These are phyloP conservation scores for Scaeva pyrastri DNA, from an alignment of 2,888 invertebrate species.

Conservation along the genomic window DNA sequence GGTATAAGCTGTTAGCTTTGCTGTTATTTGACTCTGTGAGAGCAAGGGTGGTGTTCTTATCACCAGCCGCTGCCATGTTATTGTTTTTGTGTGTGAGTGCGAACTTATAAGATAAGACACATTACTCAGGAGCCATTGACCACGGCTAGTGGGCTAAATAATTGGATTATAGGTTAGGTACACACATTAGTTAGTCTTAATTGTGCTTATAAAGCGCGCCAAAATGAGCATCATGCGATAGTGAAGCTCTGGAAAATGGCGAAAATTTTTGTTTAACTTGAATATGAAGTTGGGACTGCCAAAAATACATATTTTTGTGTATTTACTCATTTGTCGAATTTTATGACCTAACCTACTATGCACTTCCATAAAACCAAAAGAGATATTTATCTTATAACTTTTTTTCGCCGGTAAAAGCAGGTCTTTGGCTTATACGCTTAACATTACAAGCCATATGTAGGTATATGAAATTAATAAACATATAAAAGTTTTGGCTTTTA, in stretches of 20 bases:
- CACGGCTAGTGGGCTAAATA: slow-evolving; percentile 42
- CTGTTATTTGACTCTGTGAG: slow-evolving; percentile 10
- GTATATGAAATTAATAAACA: slow-evolving; percentile 30
- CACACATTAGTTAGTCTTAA: not conserved
- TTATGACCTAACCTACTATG: not conserved
- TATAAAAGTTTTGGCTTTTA: slow-evolving; percentile 30
- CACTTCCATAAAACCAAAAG: not conserved
- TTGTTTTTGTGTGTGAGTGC: not conserved
- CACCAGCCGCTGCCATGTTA: slow-evolving; percentile 1
- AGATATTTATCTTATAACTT: not conserved
- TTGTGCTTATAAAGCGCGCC: slow-evolving; percentile 25
- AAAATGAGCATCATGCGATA: slow-evolving; percentile 28
- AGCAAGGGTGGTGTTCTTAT: slow-evolving; percentile 25
- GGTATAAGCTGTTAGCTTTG: slow-evolving; percentile 5
- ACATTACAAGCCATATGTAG: too few relatives aligned
- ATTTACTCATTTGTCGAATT: not conserved
- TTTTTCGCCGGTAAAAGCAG: not conserved
- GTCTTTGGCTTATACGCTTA: slow-evolving; percentile 10
- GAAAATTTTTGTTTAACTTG: too few relatives aligned
- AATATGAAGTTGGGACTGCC: too few relatives aligned
- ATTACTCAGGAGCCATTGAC: slow-evolving; percentile 63
- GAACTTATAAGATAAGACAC: slow-evolving; percentile 49
- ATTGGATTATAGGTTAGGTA: slow-evolving; percentile 20
- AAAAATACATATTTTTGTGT: not conserved
- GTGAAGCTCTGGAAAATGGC: too few relatives aligned